Conservation (phyloP, 2,113 vertebrate genomes). For the Alligator mississippiensis region DNA sequence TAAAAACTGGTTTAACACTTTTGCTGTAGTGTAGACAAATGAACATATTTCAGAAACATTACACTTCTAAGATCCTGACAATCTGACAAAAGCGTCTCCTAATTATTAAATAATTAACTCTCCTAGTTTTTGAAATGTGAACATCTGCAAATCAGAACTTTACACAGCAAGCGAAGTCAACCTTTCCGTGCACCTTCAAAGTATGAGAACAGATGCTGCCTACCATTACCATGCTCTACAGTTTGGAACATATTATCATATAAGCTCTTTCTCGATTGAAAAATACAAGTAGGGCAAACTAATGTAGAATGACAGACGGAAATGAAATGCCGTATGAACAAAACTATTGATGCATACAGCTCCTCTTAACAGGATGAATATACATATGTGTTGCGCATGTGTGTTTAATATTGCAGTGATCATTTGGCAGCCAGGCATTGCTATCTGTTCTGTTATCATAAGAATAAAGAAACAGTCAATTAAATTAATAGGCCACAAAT, state of each 20-base stretch:
- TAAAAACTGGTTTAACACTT: conserved; percentile 28
- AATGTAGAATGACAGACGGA: neutral
- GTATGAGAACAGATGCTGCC: conserved; percentile 32
- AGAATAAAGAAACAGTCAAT: conserved; percentile 62
- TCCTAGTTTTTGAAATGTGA: conserved; percentile 42
- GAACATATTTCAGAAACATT: conserved; percentile 60
- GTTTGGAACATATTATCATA: conserved; percentile 17
- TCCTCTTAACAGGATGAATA: conserved; percentile 1
- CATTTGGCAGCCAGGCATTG: conserved; percentile 25
- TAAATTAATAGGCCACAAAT: conserved; percentile 65
- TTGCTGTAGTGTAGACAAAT: conserved; percentile 59
- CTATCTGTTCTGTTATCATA: conserved; percentile 48
- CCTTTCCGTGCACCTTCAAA: neutral
- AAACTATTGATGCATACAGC: conserved; percentile 1
- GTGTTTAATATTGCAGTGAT: conserved; percentile 14
- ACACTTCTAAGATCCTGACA: conserved; percentile 29
- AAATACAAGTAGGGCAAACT: neutral
- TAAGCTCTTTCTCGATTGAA: neutral
- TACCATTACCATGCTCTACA: neutral
- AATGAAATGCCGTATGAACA: neutral
- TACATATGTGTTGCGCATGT: neutral
- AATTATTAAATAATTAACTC: conserved; percentile 65
- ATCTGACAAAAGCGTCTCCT: conserved; percentile 20
- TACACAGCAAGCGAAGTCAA: neutral
- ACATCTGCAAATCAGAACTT: conserved; percentile 59